Evolutionary conservation across 2,113 vertebrate genomes (phyloP).

Genomic region (Tylochromis polylepis): DNA sequence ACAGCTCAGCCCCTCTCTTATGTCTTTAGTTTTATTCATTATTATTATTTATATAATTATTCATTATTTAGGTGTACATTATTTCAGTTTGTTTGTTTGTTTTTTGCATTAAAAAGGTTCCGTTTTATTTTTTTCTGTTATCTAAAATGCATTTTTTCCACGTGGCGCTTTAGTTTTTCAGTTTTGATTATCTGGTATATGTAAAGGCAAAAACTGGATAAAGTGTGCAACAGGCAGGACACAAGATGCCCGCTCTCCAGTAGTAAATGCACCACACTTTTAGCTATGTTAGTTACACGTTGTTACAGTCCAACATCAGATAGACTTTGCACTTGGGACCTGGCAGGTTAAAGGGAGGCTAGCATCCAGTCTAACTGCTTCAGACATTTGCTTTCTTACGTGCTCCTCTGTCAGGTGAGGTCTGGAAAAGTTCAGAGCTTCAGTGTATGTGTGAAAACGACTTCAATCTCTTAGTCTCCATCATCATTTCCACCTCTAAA

Average conservation of each 20-base stretch:
- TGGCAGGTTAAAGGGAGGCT: neutral
- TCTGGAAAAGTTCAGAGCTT: neutral
- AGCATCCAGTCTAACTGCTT: neutral
- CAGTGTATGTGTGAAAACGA: neutral
- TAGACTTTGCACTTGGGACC: neutral
- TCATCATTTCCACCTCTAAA: neutral
- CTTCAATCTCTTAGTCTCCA: neutral
- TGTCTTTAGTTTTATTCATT: too few species aligned
- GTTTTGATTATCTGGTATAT: neutral
- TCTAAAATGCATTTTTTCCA: neutral
- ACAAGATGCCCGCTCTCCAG: neutral
- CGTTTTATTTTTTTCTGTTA: neutral
- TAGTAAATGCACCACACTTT: neutral
- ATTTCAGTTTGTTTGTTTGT: neutral
- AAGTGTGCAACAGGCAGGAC: neutral
- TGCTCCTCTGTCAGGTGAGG: neutral
- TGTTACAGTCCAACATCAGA: neutral
- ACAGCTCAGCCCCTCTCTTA: too few species aligned
- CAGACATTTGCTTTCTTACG: neutral
- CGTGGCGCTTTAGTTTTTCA: neutral
- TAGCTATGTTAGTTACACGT: neutral
- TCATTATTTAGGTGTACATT: neutral
- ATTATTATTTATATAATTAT: too few species aligned
- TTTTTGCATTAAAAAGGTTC: neutral
- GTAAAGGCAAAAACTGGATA: neutral